Percentiles rank a stretch among this genome's conserved stretches.
Evolutionary conservation across 2,113 vertebrate genomes (phyloP).

Genomic region (Clinocottus analis): DNA sequence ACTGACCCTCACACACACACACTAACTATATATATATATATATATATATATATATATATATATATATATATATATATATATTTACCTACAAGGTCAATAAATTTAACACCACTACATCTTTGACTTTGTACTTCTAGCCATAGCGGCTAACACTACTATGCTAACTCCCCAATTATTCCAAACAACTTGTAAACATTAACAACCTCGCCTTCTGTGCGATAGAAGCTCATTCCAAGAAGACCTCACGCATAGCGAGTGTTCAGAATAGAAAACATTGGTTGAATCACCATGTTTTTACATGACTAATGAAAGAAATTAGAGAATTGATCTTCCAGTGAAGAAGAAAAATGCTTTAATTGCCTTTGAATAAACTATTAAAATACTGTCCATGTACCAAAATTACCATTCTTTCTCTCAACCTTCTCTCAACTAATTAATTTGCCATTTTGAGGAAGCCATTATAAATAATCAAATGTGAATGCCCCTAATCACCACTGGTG

Average conservation of each 20-base stretch:
- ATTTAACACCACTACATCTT: too few species aligned
- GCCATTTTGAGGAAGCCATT: constrained; percentile 20
- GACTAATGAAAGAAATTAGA: neutral
- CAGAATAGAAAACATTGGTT: constrained; percentile 4
- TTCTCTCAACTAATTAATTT: constrained; percentile 35
- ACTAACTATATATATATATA: too few species aligned
- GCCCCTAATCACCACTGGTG: neutral
- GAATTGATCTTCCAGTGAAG: neutral
- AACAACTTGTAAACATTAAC: neutral
- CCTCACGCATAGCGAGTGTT: neutral
- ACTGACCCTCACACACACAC: neutral
- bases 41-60: too few species aligned
- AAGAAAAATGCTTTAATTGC: constrained; percentile 17
- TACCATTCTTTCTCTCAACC: neutral
- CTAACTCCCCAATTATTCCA: neutral
- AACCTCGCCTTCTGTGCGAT: neutral
- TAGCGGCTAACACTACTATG: neutral
- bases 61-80: too few species aligned
- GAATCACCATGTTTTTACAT: neutral
- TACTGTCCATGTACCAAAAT: neutral
- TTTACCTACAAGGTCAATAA: too few species aligned
- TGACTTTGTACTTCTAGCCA: neutral
- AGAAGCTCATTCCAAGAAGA: neutral
- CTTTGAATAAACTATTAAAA: constrained; percentile 16
- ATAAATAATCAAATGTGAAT: constrained; percentile 23